phyloP scores from a whole-genome alignment of 2,113 vertebrate species.

The Orycteropus afer region DNA sequence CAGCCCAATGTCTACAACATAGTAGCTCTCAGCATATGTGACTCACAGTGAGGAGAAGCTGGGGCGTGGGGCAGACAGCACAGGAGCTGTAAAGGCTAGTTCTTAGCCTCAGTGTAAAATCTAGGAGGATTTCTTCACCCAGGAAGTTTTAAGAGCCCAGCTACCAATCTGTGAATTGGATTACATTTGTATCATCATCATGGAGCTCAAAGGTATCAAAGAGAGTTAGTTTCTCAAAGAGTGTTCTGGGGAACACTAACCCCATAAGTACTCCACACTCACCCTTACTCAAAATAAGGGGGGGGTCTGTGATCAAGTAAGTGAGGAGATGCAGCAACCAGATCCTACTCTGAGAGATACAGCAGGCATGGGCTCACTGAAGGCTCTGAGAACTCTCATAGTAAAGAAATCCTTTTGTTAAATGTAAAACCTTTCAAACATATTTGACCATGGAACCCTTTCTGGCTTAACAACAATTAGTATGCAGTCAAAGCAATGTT shows the following conservation, averaged over 20 bases:
- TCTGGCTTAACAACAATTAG: background rate
- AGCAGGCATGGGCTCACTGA: rapidly evolving
- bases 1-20: background rate
- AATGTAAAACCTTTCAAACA: background rate
- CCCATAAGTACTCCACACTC: background rate
- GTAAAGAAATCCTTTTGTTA: background rate
- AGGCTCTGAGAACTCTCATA: background rate
- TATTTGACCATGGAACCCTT: background rate
- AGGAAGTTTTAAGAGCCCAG: background rate
- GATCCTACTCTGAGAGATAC: rapidly evolving
- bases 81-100: background rate
- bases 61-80: background rate
- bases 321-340: rapidly evolving
- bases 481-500: background rate
- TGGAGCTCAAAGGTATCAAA: background rate
- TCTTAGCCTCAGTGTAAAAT: rapidly evolving
- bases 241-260: background rate
- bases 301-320: background rate
- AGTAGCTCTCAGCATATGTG: rapidly evolving
- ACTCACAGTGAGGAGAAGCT: background rate
- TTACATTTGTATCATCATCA: background rate
- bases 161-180: rapidly evolving
- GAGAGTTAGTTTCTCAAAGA: background rate
- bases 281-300: background rate
- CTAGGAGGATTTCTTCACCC: background rate